Evolutionary conservation across 2,113 vertebrate species (phyloP), one percentile per base, ranked within the genome.

Genomic region (Eubucco bourcierii): DNA sequence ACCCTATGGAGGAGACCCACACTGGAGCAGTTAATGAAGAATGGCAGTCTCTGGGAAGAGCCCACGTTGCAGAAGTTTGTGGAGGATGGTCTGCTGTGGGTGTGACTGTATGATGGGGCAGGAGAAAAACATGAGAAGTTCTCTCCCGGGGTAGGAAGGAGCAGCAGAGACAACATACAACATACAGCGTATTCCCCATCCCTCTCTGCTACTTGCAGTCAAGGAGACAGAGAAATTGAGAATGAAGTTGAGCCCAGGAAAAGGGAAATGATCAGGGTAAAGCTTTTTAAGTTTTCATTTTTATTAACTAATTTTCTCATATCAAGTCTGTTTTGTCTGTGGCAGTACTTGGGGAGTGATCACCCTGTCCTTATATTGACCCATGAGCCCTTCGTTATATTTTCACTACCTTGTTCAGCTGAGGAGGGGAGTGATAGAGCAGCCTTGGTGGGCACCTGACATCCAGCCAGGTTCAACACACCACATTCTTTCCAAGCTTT

Each of bases 201-300:
- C 10, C 10, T 7, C 18, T 6, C 12, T 6, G 29, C 3, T 7
- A 12, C 12, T 77, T 9, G 2, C 0, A 3, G n/a, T n/a, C 9
- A 59, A 14, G 16, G 72, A 6, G 14, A 46, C 2, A 59, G 29
- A 73, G 25, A 68, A 84, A 55, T 33, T 3, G 5, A 12, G 47
- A 47, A 15, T 16, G 12, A 63, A 73, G 21, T n/a, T 58, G 10
- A 63, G 23, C 9, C 31, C 6, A 3, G 10, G 17, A 77, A 80
- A 41, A 68, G 53, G 4, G 29, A 29, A 72, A n/a, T 8, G 6
- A 4, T 21, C 3, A 3, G 1, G 2, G 8, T 5, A 58, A 59
- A 10, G 3, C 34, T 10, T 83, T 31, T 61, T n/a, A 31, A 67
- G 11, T 33, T 90, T 58, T 58, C 12, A 2, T 47, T 52, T 52